phyloP scores from a whole-genome alignment of 2,797 vertebrate species.

The Caiman crocodilus region DNA sequence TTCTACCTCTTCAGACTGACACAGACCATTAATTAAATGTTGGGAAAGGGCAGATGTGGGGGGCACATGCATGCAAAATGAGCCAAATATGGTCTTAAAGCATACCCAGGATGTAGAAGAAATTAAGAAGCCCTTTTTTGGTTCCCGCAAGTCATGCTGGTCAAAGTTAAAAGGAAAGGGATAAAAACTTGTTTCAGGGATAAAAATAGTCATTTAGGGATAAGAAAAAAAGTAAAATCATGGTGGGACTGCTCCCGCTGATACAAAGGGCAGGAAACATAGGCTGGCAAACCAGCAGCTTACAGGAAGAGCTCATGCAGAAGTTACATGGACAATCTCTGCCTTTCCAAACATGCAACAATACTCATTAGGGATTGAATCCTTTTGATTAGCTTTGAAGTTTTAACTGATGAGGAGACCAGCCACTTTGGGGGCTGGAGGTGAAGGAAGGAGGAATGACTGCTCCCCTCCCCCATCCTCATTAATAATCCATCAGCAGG shows the following conservation, averaged over 20 bases:
- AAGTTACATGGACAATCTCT: constrained; percentile 55
- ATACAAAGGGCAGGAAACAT: constrained; percentile 36
- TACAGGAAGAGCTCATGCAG: constrained; percentile 36
- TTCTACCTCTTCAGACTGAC: constrained; percentile 13
- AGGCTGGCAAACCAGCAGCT: not conserved
- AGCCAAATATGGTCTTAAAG: not conserved
- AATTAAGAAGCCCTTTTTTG: not conserved
- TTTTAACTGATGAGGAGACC: not conserved
- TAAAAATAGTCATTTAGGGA: not conserved
- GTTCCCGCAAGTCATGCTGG: not conserved
- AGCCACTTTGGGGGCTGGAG: not conserved
- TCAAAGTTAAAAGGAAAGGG: not conserved
- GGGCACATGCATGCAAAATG: not conserved
- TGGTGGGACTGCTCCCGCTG: not conserved
- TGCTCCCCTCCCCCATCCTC: not conserved
- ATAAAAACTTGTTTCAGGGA: not conserved
- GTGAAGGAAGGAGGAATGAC: not conserved
- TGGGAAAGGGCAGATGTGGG: not conserved
- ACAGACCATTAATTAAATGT: not conserved
- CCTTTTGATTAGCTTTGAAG: not conserved
- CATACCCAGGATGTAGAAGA: not conserved
- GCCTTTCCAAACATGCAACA: constrained; percentile 23
- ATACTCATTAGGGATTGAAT: not conserved
- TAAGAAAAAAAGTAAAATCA: not conserved
- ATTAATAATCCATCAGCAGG: constrained; percentile 1